These are phyloP conservation scores for Teleogryllus occipitalis DNA, from an alignment of 1,140 invertebrate genomes.

Conservation along the genomic window DNA sequence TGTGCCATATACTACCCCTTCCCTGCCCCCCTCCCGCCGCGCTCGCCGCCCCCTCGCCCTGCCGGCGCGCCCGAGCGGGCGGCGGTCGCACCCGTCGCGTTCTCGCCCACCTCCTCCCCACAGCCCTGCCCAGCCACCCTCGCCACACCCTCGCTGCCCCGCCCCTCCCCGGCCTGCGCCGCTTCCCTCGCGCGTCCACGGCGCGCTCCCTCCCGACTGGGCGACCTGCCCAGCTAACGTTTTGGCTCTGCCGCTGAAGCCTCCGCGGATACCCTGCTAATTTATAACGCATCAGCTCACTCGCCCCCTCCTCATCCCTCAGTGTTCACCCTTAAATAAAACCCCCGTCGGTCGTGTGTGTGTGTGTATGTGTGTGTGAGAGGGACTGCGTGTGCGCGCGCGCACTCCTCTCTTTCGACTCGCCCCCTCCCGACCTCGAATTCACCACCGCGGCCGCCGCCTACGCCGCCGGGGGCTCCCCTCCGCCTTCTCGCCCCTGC, in stretches of 20 bases:
- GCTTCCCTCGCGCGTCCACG: too few species aligned
- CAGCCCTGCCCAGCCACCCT: too few species aligned
- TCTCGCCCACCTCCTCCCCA: background rate
- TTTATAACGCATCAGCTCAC: constrained; percentile 19
- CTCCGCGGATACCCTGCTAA: constrained; percentile 12
- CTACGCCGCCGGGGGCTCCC: background rate
- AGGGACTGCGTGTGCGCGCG: too few species aligned
- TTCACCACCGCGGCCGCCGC: too few species aligned
- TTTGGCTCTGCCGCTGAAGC: too few species aligned
- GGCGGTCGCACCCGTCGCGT: constrained; percentile 7
- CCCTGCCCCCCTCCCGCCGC: background rate
- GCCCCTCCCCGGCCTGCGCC: too few species aligned
- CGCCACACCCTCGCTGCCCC: too few species aligned
- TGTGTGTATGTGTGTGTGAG: too few species aligned
- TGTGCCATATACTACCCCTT: constrained; percentile 13
- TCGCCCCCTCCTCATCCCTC: background rate
- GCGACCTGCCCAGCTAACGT: too few species aligned
- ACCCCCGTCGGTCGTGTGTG: background rate
- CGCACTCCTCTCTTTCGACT: too few species aligned
- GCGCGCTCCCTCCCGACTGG: too few species aligned
- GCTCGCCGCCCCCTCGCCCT: background rate
- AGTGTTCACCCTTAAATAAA: constrained; percentile 1
- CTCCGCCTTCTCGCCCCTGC: background rate
- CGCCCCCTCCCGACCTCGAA: too few species aligned
- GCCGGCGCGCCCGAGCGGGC: background rate